These are phyloP conservation scores for Clarias laeviceps DNA, from an alignment of 2,797 vertebrate species.

Conservation along the genomic window DNA sequence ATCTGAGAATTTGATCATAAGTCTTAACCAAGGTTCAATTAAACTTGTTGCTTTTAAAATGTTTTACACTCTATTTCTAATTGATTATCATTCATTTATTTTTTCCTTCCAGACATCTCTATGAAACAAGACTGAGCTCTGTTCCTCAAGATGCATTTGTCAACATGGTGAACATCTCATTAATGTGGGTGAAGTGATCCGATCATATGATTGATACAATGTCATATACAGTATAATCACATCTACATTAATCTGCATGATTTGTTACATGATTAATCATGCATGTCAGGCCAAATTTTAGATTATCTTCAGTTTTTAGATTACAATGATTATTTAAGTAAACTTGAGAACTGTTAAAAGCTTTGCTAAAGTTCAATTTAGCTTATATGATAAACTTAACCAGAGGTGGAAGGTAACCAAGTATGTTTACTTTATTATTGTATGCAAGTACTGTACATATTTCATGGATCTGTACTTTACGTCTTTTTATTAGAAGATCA, in stretches of 20 bases:
- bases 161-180: slow-evolving; percentile 89
- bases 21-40: background rate
- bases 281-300: too few species aligned
- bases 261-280: too few species aligned
- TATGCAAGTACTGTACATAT: too few species aligned
- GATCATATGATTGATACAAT: background rate
- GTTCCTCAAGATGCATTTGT: slow-evolving; percentile 83
- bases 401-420: too few species aligned
- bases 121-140: slow-evolving; percentile 84
- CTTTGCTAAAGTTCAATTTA: too few species aligned
- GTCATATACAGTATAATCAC: background rate
- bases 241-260: background rate
- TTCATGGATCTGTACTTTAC: too few species aligned
- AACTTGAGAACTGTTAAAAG: too few species aligned
- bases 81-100: slow-evolving; percentile 27
- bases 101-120: slow-evolving; percentile 79
- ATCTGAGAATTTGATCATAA: background rate
- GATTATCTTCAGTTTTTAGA: too few species aligned
- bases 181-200: slow-evolving; percentile 84
- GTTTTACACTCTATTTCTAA: background rate
- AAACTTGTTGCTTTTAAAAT: background rate
- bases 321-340: too few species aligned
- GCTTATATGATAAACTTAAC: too few species aligned
- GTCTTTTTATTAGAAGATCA: too few species aligned
- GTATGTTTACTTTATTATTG: too few species aligned